Conservation (phyloP, 2,113 vertebrate genomes). For the Crotalus tigris region DNA sequence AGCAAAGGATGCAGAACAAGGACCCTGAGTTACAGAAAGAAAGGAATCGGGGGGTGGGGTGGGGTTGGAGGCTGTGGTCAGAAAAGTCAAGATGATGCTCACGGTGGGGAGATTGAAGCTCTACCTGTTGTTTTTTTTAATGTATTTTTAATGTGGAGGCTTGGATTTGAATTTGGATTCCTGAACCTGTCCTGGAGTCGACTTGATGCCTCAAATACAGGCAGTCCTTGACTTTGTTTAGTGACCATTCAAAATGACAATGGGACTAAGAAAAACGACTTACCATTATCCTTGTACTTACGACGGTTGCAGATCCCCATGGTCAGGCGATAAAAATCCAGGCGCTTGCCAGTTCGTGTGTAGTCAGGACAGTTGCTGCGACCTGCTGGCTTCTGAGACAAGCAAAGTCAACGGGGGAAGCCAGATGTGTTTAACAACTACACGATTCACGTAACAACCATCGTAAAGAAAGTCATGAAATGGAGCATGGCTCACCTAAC, state of each 20-base stretch:
- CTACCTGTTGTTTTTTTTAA: neutral
- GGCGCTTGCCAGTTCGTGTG: neutral
- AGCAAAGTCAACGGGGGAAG: neutral
- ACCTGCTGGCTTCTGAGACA: no score
- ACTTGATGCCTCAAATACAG: neutral
- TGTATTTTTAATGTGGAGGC: neutral
- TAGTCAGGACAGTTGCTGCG: neutral
- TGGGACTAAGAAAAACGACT: neutral
- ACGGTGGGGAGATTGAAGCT: neutral
- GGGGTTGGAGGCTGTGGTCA: neutral
- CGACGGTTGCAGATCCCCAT: neutral
- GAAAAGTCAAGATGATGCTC: neutral
- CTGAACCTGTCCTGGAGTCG: neutral
- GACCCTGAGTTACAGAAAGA: neutral
- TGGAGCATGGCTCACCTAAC: neutral
- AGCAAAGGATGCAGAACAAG: neutral
- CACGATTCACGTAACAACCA: neutral
- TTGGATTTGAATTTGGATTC: neutral
- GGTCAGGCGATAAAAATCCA: neutral
- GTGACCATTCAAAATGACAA: neutral
- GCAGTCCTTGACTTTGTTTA: neutral
- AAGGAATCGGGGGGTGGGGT: no score
- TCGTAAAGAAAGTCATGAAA: neutral
- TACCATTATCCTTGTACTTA: neutral
- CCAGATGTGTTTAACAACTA: neutral